Percentiles rank a stretch among this genome's conserved stretches.
These are phyloP conservation scores for Latrodectus hesperus DNA, from an alignment of 2,888 invertebrate species.

Conservation along the genomic window DNA sequence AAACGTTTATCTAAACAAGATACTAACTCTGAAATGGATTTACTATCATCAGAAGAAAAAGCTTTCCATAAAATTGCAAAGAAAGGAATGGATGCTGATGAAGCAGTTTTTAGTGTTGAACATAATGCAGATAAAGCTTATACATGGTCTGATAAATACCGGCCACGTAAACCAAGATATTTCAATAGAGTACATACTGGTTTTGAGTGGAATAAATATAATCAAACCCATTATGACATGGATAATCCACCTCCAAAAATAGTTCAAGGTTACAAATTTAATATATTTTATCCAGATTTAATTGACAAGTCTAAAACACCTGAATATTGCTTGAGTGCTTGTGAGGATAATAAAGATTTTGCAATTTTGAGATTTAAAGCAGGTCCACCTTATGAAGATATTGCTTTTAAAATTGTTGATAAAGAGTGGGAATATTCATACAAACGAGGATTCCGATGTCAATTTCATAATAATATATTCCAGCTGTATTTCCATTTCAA, in stretches of 20 bases:
- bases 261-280: constrained; percentile 99
- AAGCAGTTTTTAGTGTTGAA: constrained; percentile 94
- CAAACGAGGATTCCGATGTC: constrained; percentile 97
- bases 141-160: constrained; percentile 97
- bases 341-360: constrained; percentile 94
- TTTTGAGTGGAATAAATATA: constrained; percentile 99
- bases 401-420: constrained; percentile 98
- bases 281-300: constrained; percentile 99
- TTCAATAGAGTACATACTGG: constrained; percentile 95
- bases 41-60: constrained; percentile 79
- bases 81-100: constrained; percentile 89
- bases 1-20: constrained; percentile 80
- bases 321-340: constrained; percentile 93
- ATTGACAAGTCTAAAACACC: constrained; percentile 95
- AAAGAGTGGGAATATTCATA: constrained; percentile 99
- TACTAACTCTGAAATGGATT: constrained; percentile 70
- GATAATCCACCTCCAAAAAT: constrained; percentile 99
- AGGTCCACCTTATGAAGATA: constrained; percentile 99
- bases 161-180: constrained; percentile 97
- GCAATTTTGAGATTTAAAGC: constrained; percentile 94
- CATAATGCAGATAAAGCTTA: constrained; percentile 85
- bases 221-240: constrained; percentile 99
- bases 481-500: constrained; percentile 99
- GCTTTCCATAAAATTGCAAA: constrained; percentile 87
- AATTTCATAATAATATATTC: constrained; percentile 99